Percentiles rank a stretch among this genome's conserved stretches.
Conservation (phyloP, 1,140 invertebrate genomes). For the Gryon sp. region DNA sequence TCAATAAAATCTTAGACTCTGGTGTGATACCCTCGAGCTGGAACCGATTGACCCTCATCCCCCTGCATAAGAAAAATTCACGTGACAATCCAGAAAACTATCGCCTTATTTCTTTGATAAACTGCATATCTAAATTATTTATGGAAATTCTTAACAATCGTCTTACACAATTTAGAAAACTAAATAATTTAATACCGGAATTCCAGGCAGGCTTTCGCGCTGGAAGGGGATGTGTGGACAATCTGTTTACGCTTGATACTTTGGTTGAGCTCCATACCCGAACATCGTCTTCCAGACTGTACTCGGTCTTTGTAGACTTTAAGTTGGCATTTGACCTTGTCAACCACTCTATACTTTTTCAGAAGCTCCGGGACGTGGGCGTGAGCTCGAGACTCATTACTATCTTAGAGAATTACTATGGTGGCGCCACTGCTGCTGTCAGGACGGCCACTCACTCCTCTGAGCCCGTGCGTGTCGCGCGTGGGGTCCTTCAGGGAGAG, state of each 20-base stretch:
- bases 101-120: background rate
- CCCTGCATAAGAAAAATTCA: background rate
- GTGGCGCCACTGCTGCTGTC: background rate
- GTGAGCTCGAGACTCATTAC: no score
- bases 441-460: background rate
- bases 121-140: no score
- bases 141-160: background rate
- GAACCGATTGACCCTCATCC: no score
- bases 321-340: background rate
- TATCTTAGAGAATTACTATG: no score
- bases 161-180: background rate
- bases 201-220: background rate
- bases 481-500: conserved; percentile 4
- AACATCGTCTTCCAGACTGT: background rate
- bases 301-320: background rate
- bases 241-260: background rate
- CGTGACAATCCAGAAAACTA: background rate
- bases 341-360: no score
- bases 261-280: background rate
- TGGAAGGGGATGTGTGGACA: background rate
- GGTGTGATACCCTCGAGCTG: no score
- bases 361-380: no score
- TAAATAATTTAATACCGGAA: background rate
- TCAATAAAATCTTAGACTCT: no score
- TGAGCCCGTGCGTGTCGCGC: background rate